Percentiles rank a stretch among this genome's conserved stretches.
These are phyloP conservation scores for Sebastes aleutianus DNA, from an alignment of 2,797 vertebrate genomes.

Conservation along the genomic window DNA sequence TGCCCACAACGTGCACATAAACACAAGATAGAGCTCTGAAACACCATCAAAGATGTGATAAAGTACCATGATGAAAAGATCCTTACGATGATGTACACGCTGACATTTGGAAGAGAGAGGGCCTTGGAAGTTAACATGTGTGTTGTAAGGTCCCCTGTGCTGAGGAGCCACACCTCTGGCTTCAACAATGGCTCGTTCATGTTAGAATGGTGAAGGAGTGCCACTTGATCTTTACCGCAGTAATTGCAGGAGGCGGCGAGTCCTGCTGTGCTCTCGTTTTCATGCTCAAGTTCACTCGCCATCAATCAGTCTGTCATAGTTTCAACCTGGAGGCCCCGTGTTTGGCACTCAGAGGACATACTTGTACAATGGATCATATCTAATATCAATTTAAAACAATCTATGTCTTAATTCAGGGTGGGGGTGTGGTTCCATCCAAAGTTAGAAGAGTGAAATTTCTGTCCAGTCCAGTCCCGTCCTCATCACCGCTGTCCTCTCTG, in stretches of 20 bases:
- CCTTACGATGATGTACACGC: not conserved
- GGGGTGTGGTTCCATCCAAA: not conserved
- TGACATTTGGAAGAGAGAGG: not conserved
- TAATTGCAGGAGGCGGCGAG: slow-evolving; percentile 36
- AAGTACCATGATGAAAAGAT: slow-evolving; percentile 2
- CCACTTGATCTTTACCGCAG: slow-evolving; percentile 48
- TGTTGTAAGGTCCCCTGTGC: not conserved
- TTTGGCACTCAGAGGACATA: not conserved
- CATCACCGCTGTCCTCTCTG: not conserved
- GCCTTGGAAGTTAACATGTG: slow-evolving; percentile 11
- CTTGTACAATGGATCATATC: not conserved
- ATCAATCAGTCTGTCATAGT: slow-evolving; percentile 26
- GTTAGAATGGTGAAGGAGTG: not conserved
- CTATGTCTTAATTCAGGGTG: not conserved
- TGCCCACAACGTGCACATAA: not conserved
- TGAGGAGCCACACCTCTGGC: not conserved
- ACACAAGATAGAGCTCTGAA: slow-evolving; percentile 4
- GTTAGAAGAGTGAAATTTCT: not conserved
- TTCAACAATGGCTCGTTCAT: slow-evolving; percentile 11
- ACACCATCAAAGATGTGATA: not conserved
- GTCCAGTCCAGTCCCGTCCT: not conserved
- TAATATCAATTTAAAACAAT: slow-evolving; percentile 14
- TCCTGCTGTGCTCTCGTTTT: slow-evolving; percentile 54
- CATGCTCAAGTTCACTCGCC: slow-evolving; percentile 51
- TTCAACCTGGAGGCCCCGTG: not conserved